Conservation (phyloP, 2,113 vertebrate species). For the Oplegnathus fasciatus region DNA sequence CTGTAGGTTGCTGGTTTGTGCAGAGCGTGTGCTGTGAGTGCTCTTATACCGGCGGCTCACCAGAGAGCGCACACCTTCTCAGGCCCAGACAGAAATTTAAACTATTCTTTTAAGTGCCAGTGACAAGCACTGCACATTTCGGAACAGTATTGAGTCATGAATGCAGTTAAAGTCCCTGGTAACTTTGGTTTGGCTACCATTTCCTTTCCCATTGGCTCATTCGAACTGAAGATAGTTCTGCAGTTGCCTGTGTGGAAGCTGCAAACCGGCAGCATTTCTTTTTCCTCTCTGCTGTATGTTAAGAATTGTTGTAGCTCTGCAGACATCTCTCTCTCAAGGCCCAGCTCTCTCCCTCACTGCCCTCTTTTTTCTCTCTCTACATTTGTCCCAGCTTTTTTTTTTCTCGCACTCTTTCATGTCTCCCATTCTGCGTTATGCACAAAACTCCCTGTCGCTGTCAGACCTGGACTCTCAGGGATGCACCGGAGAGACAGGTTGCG, state of each 20-base stretch:
- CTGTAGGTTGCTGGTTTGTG: conserved; percentile 61
- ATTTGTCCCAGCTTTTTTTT: conserved; percentile 21
- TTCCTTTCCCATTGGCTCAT: background rate
- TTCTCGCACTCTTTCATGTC: conserved; percentile 11
- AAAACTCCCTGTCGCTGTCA: conserved; percentile 47
- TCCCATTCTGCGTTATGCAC: conserved; percentile 43
- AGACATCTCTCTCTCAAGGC: conserved; percentile 26
- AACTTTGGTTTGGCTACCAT: background rate
- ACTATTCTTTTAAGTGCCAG: conserved; percentile 6
- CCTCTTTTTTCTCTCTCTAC: conserved; percentile 37
- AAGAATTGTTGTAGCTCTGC: conserved; percentile 25
- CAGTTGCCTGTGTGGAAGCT: conserved; percentile 21
- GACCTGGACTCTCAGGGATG: conserved; percentile 56
- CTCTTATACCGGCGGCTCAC: conserved; percentile 23
- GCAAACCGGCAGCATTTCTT: conserved; percentile 8
- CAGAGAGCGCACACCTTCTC: conserved; percentile 1
- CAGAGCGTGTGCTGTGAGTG: conserved; percentile 26
- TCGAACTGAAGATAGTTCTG: conserved; percentile 12
- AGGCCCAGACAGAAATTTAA: conserved; percentile 20
- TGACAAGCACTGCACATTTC: background rate
- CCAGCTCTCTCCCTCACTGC: conserved; percentile 22
- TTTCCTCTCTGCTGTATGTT: conserved; percentile 21
- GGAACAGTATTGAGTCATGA: conserved; percentile 16
- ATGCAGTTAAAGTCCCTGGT: background rate
- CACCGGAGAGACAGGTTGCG: conserved; percentile 65